phyloP scores from a whole-genome alignment of 1,140 invertebrate genomes.

The Tigriopus japonicus region DNA sequence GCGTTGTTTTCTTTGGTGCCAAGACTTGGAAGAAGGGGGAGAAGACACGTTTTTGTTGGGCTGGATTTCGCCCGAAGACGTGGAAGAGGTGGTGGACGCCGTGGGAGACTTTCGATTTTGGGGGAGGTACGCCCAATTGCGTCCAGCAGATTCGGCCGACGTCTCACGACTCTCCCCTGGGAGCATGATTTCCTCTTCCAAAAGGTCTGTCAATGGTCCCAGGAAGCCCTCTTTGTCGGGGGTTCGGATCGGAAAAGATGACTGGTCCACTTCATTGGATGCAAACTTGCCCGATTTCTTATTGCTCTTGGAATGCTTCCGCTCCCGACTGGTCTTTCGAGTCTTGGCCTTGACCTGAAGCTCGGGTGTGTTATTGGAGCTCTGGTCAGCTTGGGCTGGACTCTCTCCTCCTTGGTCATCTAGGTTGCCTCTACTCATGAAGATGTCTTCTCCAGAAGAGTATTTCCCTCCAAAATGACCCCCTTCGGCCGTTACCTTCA shows the following conservation, averaged over 20 bases:
- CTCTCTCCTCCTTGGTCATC: not conserved
- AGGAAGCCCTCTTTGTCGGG: not conserved
- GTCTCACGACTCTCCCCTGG: not conserved
- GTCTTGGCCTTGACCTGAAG: not conserved
- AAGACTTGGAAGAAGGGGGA: too few species aligned
- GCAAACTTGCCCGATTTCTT: not conserved
- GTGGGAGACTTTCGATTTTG: not conserved
- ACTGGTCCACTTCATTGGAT: not conserved
- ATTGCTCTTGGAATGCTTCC: not conserved
- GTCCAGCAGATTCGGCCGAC: not conserved
- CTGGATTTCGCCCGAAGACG: not conserved
- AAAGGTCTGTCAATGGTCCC: not conserved
- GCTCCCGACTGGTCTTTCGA: not conserved
- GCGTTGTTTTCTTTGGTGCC: too few species aligned
- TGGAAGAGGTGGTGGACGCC: not conserved
- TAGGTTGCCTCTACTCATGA: too few species aligned
- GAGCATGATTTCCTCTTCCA: not conserved
- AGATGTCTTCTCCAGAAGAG: too few species aligned
- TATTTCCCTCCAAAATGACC: too few species aligned
- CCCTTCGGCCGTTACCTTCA: too few species aligned
- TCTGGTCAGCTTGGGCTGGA: not conserved
- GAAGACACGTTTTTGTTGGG: too few species aligned
- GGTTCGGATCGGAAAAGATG: not conserved
- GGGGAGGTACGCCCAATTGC: not conserved
- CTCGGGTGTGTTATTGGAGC: not conserved